Base-by-base conservation (phyloP, 2,797 vertebrate species). In the Acomys russatus region DNA sequence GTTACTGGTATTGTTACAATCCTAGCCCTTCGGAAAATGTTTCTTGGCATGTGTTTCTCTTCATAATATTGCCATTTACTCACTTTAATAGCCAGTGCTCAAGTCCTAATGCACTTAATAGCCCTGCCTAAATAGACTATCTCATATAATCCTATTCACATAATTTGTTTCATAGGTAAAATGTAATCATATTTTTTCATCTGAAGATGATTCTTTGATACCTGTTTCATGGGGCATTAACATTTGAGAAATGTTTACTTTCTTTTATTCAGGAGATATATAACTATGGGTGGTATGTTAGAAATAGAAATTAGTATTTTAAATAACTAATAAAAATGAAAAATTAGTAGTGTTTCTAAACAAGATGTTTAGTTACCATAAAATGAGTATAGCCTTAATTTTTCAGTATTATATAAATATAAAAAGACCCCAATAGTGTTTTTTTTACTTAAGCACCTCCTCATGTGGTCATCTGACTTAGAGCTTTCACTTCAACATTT, bases 41-140 rank as follows among this genome's bases (percentile, higher is more conserved):
- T 98, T 99, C 99, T 98, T 99, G 98, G 98, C 98, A 98, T 98
- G 98, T 98, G 98, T 98, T 99, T 99, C 98, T 98, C 98, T 98
- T 98, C 96, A 98, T 98, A 98, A 98, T 98, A 98, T 98, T 98
- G 98, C 98, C 99, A 98, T 99, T 98, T 98, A 98, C 98, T 98
- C 97, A 97, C 96, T 99, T 98, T 99, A 99, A 99, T 98, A 98
- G 98, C 98, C 97, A 98, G 97, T 94, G 97, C 97, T 98, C 98
- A 98, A 99, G 98, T 97, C 98, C 97, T 99, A 98, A 98, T 98
- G 98, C 97, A 98, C 98, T 98, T 98, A 99, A 98, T 99, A 98
- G 98, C 96, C 95, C 94, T 97, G 94, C 92, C 97, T 98, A 98
- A 98, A 98, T 96, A 98, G 98, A 98, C 98, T 97, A 98, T 98